A percentile compares a stretch with the other conserved stretches of the same genome.
Conservation (phyloP, 2,888 invertebrate genomes). For the Phengaris alcon region DNA sequence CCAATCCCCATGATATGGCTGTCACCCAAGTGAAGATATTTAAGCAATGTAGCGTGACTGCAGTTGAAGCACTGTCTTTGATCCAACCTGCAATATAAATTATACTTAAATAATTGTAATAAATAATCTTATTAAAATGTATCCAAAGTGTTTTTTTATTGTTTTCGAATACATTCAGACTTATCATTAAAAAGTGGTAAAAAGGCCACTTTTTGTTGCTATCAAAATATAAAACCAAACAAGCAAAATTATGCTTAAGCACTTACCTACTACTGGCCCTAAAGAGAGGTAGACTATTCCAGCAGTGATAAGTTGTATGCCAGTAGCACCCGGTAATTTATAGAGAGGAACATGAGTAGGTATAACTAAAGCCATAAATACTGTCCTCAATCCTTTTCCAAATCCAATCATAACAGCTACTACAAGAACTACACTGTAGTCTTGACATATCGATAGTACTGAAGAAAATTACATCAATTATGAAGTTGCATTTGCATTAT, state of each 20-base stretch:
- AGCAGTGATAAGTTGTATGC: slow-evolving; percentile 83
- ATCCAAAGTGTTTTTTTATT: too few relatives aligned
- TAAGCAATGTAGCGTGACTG: slow-evolving; percentile 81
- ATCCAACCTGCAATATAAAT: slow-evolving; percentile 76
- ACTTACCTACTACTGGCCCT: slow-evolving; percentile 84
- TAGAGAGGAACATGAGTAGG: slow-evolving; percentile 85
- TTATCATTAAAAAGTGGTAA: too few relatives aligned
- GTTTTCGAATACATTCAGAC: too few relatives aligned
- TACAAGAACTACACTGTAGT: slow-evolving; percentile 74
- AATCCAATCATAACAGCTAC: slow-evolving; percentile 84
- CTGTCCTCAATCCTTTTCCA: slow-evolving; percentile 85
- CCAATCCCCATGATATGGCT: slow-evolving; percentile 81
- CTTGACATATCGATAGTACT: slow-evolving; percentile 82
- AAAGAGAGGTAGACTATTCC: slow-evolving; percentile 81
- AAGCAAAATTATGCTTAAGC: too few relatives aligned
- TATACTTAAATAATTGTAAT: background rate
- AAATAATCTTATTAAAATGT: background rate
- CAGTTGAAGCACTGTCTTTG: slow-evolving; percentile 81
- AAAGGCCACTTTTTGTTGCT: too few relatives aligned
- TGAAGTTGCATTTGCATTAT: background rate
- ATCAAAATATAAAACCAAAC: too few relatives aligned
- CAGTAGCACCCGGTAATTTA: slow-evolving; percentile 84
- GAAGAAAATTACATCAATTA: slow-evolving; percentile 42
- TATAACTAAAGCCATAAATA: slow-evolving; percentile 86
- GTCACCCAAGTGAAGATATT: slow-evolving; percentile 83